Conservation (phyloP, 1,140 invertebrate species). For the Calephelis virginiensis region DNA sequence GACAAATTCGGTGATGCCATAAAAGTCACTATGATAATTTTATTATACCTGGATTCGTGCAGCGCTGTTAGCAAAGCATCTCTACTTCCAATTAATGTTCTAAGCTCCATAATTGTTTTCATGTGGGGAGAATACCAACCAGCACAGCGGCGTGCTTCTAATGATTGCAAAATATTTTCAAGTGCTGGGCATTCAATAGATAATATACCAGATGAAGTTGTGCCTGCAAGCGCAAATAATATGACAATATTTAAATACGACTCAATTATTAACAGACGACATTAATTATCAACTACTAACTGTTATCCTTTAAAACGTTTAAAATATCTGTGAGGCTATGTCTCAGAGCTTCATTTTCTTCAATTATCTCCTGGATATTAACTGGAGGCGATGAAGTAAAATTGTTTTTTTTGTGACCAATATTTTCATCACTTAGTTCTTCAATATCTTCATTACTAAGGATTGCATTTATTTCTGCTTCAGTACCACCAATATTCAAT, state of each 20-base stretch:
- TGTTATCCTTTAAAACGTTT: conserved; percentile 64
- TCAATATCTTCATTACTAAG: conserved; percentile 5
- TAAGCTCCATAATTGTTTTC: conserved; percentile 83
- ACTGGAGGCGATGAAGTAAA: neutral
- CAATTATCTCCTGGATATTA: conserved; percentile 58
- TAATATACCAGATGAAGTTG: conserved; percentile 53
- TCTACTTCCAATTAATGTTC: conserved; percentile 71
- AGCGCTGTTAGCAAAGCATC: conserved; percentile 62
- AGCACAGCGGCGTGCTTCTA: conserved; percentile 84
- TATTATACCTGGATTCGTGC: conserved; percentile 65
- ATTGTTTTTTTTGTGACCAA: neutral
- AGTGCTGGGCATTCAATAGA: conserved; percentile 56
- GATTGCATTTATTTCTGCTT: conserved; percentile 26
- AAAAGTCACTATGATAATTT: neutral
- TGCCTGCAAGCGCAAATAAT: conserved; percentile 36
- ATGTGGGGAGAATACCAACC: conserved; percentile 89
- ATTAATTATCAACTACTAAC: conserved; percentile 37
- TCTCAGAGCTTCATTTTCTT: conserved; percentile 86
- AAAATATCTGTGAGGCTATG: conserved; percentile 81
- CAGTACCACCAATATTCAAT: neutral
- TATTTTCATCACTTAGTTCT: conserved; percentile 11
- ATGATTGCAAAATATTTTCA: conserved; percentile 68
- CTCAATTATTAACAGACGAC: too few species aligned
- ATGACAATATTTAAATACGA: too few species aligned
- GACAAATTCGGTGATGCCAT: neutral